Evolutionary conservation across 2,888 invertebrate genomes (phyloP).

Genomic region (Parthenolecanium corni): DNA sequence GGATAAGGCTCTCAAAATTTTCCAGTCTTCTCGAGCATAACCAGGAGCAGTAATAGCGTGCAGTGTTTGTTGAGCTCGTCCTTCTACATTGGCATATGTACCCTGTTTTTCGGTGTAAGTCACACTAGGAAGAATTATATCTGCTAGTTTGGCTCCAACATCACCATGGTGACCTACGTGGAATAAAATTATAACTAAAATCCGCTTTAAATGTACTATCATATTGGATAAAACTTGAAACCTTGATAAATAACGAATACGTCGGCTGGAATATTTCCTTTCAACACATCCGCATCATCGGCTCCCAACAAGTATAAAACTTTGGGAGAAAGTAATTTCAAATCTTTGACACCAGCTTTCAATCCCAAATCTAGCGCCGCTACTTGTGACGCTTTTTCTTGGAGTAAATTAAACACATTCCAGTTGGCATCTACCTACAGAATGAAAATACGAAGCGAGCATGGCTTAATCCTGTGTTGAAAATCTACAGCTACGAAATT

Average conservation of each 20-base stretch:
- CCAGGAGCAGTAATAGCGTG: conserved; percentile 84
- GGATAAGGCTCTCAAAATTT: conserved; percentile 89
- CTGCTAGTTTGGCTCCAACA: conserved; percentile 80
- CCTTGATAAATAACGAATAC: conserved; percentile 19
- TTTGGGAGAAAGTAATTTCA: conserved; percentile 55
- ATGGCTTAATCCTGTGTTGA: neutral
- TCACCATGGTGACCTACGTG: conserved; percentile 90
- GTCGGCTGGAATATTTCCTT: conserved; percentile 8
- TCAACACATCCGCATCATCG: conserved; percentile 49
- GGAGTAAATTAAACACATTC: conserved; percentile 86
- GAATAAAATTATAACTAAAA: neutral
- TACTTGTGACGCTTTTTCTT: conserved; percentile 82
- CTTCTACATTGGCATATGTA: conserved; percentile 97
- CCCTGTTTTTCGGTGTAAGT: conserved; percentile 98
- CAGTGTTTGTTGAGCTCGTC: conserved; percentile 82
- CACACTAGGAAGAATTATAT: conserved; percentile 85
- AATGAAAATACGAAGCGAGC: neutral
- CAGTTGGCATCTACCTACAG: conserved; percentile 41
- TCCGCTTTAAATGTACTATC: neutral
- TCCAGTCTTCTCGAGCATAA: conserved; percentile 87
- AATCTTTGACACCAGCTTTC: conserved; percentile 54
- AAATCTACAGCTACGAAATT: neutral
- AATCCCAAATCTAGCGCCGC: conserved; percentile 95
- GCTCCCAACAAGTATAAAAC: conserved; percentile 86
- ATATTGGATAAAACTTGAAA: neutral